Base-by-base conservation (phyloP, 2,888 invertebrate genomes). In the Phengaris alcon region DNA sequence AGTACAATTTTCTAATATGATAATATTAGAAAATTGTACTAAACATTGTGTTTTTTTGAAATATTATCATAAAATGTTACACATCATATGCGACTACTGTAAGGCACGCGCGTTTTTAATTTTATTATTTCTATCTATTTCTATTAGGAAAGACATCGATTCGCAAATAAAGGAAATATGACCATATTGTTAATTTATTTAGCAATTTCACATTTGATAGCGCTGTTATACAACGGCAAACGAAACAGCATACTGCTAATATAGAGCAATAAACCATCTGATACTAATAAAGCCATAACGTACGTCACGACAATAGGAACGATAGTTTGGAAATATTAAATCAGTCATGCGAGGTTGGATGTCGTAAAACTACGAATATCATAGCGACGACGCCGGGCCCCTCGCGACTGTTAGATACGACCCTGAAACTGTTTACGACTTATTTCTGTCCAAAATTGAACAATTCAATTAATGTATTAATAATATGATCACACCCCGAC, bases 311-410 rank as follows among this genome's bases (percentile, higher is more conserved):
- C 72, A 72, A 72, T 52, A 35, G 72, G 22, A 35, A 52, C 52
- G 72, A 72, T 54, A 72, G 72, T 72, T 72, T 72, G 51, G 52
- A 72, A 72, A 72, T 72, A 72, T 72, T 72, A 72, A 72, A 72
- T 72, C 72, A 54, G 72, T 72, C 72, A 72, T 72, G 72, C 72
- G 52, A 72, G 12, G 22, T 72, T 72, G 22, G 35, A 72, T 52
- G 54, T 72, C 72, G 72, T 72, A 72, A 70, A 72, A 52, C 22
- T 59, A 64, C 64, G 64, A 64, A 64, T 64, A 12, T 64, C 35
- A 64, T 64, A 15, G 48, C 48, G 48, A 48, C 48, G 48, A 5
- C 54, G 2, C 54, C n/a, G 5, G n/a, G 1, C 64, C 64, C 64
- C 64, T 44, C 35, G 12, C 64, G 64, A 64, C 64, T 12, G 44